These are phyloP conservation scores for Chromis chromis DNA, from an alignment of 2,797 vertebrate species.

Conservation along the genomic window DNA sequence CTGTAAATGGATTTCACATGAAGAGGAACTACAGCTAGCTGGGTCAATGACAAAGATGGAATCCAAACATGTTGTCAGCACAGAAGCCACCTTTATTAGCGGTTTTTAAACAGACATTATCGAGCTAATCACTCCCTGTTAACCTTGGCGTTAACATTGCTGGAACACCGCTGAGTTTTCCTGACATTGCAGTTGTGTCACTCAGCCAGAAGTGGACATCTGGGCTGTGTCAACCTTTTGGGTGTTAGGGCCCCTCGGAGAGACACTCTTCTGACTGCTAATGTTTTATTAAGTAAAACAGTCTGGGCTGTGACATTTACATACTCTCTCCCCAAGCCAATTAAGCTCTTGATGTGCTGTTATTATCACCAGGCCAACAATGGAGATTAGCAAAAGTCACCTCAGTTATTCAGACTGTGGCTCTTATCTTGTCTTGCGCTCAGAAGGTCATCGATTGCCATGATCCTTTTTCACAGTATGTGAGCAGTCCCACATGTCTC, in stretches of 20 bases:
- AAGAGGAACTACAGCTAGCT: constrained; percentile 34
- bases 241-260: constrained; percentile 44
- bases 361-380: constrained; percentile 68
- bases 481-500: constrained; percentile 55
- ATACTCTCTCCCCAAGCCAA: constrained; percentile 62
- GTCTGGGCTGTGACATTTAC: constrained; percentile 66
- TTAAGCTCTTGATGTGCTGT: constrained; percentile 67
- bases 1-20: constrained; percentile 61
- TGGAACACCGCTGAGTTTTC: constrained; percentile 27
- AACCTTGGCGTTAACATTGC: constrained; percentile 38
- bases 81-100: constrained; percentile 12
- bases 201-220: constrained; percentile 54
- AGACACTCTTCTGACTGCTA: constrained; percentile 53
- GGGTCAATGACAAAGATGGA: constrained; percentile 36
- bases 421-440: constrained; percentile 60
- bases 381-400: constrained; percentile 71
- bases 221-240: constrained; percentile 58
- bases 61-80: constrained; percentile 33
- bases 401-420: constrained; percentile 46
- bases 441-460: constrained; percentile 72
- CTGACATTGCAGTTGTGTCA: constrained; percentile 36
- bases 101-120: constrained; percentile 41
- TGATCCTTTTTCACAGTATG: constrained; percentile 52
- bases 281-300: constrained; percentile 71
- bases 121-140: constrained; percentile 40